Base-by-base conservation (phyloP, 2,113 vertebrate genomes). In the Struthidea cinerea region DNA sequence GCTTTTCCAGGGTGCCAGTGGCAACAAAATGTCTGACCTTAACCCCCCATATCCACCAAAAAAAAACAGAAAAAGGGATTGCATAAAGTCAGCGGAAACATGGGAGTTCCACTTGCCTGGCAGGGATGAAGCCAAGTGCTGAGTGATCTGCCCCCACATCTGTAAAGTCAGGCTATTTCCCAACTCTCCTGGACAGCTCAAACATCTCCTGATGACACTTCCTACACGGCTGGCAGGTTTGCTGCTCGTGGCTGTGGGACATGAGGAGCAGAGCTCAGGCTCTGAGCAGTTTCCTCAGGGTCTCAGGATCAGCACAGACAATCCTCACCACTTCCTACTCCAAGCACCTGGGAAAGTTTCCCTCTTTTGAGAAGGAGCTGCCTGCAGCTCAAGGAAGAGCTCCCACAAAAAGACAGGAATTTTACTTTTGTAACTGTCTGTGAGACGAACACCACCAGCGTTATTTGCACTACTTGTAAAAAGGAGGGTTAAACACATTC, bases 171-270 rank as follows among this genome's bases (percentile, higher is more conserved):
- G 50, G 4, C 16, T 10, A 3, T 6, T 49, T 22, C 61, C 73
- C 49, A 63, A 3, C 39, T 33, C 37, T 17, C 24, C 1, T 26
- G 68, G 27, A 10, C 42, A 35, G 23, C 64, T 32, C 13, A 6
- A 30, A 18, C 27, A 21, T 2, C 74, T 49, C 23, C 23, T 26
- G 39, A 6, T 1, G 6, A 10, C 7, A 2, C 11, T 5, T 18
- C 16, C 28, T 3, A 0, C 55, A 8, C 1, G 17, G 9, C 49
- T n/a, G 27, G 35, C 32, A 75, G 60, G 13, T 26, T n/a, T 81
- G 33, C 67, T 9, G 19, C 73, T 24, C 3, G 0, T 7, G 33
- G 30, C 15, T 33, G 7, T 0, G 52, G 42, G 32, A 12, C n/a
- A 69, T 0, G 2, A 68, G 27, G 37, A 73, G 59, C 47, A 70